Evolutionary conservation across 1,140 invertebrate species (phyloP), one percentile per base, ranked within the genome.

Genomic region (Drosophila setifemur): DNA sequence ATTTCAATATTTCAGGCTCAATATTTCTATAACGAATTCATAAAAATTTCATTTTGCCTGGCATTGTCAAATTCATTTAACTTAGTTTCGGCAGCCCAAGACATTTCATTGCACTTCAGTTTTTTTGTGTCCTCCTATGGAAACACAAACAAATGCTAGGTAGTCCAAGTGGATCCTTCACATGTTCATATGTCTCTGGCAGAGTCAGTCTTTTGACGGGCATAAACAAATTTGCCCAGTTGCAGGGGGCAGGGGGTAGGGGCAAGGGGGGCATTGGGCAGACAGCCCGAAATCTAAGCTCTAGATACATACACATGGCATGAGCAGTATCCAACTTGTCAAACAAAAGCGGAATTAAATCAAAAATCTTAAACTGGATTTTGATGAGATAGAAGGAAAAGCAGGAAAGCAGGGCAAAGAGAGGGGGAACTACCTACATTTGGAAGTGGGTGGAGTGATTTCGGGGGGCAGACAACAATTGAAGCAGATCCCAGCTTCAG

Each of bases 351-450:
- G 47, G 82, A 85, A 83, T 83, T 83, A 83, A 83, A 83, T 83
- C 79, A 83, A 85, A 83, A 85, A 79, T 78, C 74, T 83, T 78
- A 78, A 78, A 83, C 79, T 85, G 60, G 79, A 85, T 83, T 83
- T 85, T 83, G 79, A 83, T 85, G 79, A 81, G 64, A 47, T 66
- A 35, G 26, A 9, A n/a, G 11, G 1, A n/a, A 9, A 12, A 6
- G 25, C 3, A 2, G 5, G 8, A 3, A 40, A n/a, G n/a, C 49
- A 35, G 31, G 12, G 14, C 16, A n/a, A 44, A n/a, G 6, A 28
- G 23, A 31, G 26, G 40, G 23, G 12, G 23, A n/a, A n/a, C n/a
- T n/a, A n/a, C n/a, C n/a, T n/a, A n/a, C n/a, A n/a, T n/a, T n/a
- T n/a, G n/a, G n/a, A 2, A 14, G 21, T 14, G 39, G 33, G n/a